Percentiles rank a stretch among this genome's conserved stretches.
Conservation (phyloP, 1,140 invertebrate genomes). For the Leptopilina boulardi region DNA sequence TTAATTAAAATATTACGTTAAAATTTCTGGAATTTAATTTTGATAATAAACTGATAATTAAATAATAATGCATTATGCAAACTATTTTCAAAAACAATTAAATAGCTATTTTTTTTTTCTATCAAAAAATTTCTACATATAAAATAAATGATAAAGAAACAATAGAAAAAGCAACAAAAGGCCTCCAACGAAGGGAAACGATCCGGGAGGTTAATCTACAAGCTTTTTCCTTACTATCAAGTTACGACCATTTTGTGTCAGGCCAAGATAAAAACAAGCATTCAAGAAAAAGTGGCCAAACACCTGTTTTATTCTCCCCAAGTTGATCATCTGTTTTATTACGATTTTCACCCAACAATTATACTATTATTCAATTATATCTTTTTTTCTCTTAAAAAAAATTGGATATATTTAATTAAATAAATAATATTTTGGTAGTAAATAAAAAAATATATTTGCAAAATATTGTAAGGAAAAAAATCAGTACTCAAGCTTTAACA, state of each 20-base stretch:
- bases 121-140: neutral
- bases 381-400: too few relatives aligned
- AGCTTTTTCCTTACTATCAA: conserved; percentile 11
- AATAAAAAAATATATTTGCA: too few relatives aligned
- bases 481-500: too few relatives aligned
- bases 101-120: neutral
- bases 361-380: too few relatives aligned
- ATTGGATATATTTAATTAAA: too few relatives aligned
- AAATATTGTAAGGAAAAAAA: neutral
- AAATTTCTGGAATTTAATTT: too few relatives aligned
- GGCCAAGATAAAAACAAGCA: neutral
- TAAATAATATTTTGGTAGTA: conserved; percentile 26
- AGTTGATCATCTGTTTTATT: conserved; percentile 31
- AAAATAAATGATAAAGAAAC: neutral
- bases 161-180: conserved; percentile 24
- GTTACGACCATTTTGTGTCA: neutral
- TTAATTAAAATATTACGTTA: neutral
- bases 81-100: neutral
- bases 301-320: conserved; percentile 38
- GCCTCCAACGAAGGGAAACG: conserved; percentile 1
- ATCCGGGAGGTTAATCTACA: conserved; percentile 23
- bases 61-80: neutral
- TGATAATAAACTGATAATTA: too few relatives aligned
- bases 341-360: too few relatives aligned
- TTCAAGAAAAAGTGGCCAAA: conserved; percentile 6